These are phyloP conservation scores for Cottoperca gobio DNA, from an alignment of 2,797 vertebrate species.

Conservation along the genomic window DNA sequence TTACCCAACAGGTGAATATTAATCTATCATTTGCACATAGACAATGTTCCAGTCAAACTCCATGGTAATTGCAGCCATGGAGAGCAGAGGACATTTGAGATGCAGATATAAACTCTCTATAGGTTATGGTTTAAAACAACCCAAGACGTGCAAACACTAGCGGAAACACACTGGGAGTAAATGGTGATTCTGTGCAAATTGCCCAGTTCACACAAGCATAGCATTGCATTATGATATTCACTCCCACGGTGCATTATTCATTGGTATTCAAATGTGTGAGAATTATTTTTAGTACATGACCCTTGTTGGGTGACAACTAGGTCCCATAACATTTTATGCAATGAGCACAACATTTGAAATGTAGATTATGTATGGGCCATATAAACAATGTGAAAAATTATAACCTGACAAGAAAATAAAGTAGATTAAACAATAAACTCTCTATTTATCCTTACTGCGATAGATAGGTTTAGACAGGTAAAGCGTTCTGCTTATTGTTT, in stretches of 20 bases:
- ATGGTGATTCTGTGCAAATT: slow-evolving; percentile 62
- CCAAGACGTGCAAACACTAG: slow-evolving; percentile 5
- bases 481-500: too few species aligned
- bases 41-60: slow-evolving; percentile 13
- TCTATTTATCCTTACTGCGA: too few species aligned
- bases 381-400: slow-evolving; percentile 27
- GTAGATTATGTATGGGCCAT: slow-evolving; percentile 21
- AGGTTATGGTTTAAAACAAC: slow-evolving; percentile 43
- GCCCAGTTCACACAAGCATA: slow-evolving; percentile 45
- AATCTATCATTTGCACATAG: slow-evolving; percentile 25
- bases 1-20: slow-evolving; percentile 19
- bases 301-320: slow-evolving; percentile 8
- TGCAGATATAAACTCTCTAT: slow-evolving; percentile 39
- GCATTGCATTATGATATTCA: slow-evolving; percentile 38
- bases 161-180: slow-evolving; percentile 36
- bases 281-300: slow-evolving; percentile 44
- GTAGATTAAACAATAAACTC: not conserved
- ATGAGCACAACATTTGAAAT: slow-evolving; percentile 36
- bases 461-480: too few species aligned
- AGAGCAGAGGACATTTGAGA: slow-evolving; percentile 15
- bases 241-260: slow-evolving; percentile 55
- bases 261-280: slow-evolving; percentile 53
- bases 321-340: slow-evolving; percentile 15
- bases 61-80: not conserved
- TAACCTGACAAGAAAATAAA: not conserved